Evolutionary conservation across 2,797 vertebrate genomes (phyloP), one percentile per base, ranked within the genome.

Genomic region (Onychomys torridus): DNA sequence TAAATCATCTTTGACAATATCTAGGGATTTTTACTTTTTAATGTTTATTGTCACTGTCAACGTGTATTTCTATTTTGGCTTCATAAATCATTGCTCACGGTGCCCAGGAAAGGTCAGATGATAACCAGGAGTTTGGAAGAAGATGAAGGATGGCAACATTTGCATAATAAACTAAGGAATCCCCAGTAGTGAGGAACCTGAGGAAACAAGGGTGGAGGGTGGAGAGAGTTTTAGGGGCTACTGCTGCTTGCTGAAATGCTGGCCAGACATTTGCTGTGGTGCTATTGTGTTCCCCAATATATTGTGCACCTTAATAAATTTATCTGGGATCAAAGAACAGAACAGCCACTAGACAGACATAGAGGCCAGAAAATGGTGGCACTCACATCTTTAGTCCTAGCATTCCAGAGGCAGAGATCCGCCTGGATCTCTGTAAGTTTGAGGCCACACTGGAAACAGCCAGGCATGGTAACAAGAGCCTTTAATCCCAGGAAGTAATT

Each of bases 1-100:
- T 81, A 95, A 90, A 90, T 81, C 63, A 94, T 71, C 69, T 87
- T 93, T 81, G 37, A 82, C 71, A 86, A 43, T 34, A 88, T 57
- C 10, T 92, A n/a, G 14, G 29, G 17, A 1, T 21, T 52, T 21
- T 32, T 86, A 52, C 21, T 19, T 95, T 78, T 71, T 71, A 83
- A 76, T 61, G 34, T 93, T 92, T 71, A 49, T 43, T 65, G 65
- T 65, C 46, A 93, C 34, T 87, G 19, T 87, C 25, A 37, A 83
- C 59, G 57, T 83, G 40, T 65, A 76, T 93, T 94, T 95, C 71
- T 75, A 84, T 76, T 77, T 86, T 65, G 79, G 34, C n/a, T 89
- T 75, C 23, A 25, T 90, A 90, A 87, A 87, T 81, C 59, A 76
- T 52, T 89, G 34, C 16, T 75, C 87, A 13, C 73, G 52, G 21